Base-by-base conservation (phyloP, 2,888 invertebrate genomes). In the Erebia epiphron region DNA sequence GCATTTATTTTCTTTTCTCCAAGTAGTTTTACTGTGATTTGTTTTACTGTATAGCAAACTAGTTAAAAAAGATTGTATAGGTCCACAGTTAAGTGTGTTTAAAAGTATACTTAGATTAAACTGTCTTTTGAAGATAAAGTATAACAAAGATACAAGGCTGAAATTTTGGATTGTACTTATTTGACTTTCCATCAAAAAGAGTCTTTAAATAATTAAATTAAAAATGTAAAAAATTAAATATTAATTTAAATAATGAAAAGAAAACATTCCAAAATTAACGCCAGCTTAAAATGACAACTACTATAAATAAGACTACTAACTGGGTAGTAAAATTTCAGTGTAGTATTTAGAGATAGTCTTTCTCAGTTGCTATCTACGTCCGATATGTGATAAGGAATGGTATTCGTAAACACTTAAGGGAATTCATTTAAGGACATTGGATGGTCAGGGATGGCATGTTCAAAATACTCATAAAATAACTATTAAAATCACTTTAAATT, bases 341-440 rank as follows among this genome's bases (percentile, higher is more conserved):
- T 16, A 7, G 1, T 13, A 16, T 14, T 11, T 52, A 52, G 13
- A 2, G 9, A 54, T 11, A 57, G 14, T 26, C 56, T 21, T 10
- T 26, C 16, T 35, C 43, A 54, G 43, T 54, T 56, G 16, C 41
- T 46, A 4, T 66, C 13, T 14, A 46, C 18, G 16, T n/a, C n/a
- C 11, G 58, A 60, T 67, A 67, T 67, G 60, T 66, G 9, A n/a
- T 61, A 61, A 46, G 64, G 64, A 69, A 58, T 65, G 60, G 65
- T 67, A 70, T 58, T 69, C 57, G 49, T 69, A 26, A 50, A 57
- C 61, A 54, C 43, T 57, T 52, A 52, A 35, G 52, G 49, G 26
- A 73, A 71, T 71, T 69, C 66, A 69, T 68, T 75, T 73, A 77
- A 75, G 74, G 76, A 77, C 75, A 77, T 71, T 75, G 73, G 35